phyloP scores from a whole-genome alignment of 2,797 vertebrate genomes.

The Eutrigla gurnardus region DNA sequence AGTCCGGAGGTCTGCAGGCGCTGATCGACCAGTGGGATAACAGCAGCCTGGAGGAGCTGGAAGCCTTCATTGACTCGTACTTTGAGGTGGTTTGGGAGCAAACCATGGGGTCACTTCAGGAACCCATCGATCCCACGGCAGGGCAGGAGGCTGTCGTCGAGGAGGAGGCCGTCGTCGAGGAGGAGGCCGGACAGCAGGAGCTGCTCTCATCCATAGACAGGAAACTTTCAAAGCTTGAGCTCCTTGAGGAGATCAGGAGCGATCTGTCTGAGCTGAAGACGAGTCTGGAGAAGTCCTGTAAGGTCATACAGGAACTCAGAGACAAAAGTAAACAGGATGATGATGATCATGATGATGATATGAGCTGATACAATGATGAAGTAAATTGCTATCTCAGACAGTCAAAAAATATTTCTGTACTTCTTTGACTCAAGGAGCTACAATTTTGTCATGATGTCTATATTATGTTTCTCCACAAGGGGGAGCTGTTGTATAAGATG shows the following conservation, averaged over 20 bases:
- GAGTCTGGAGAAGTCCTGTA: conserved; percentile 63
- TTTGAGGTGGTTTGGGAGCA: conserved; percentile 77
- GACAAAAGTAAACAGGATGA: conserved; percentile 23
- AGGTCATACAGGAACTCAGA: conserved; percentile 57
- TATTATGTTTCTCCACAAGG: conserved; percentile 52
- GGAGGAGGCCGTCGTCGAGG: neutral
- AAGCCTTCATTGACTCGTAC: conserved; percentile 80
- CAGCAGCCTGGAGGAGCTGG: conserved; percentile 80
- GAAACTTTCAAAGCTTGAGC: conserved; percentile 78
- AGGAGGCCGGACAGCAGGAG: conserved; percentile 24
- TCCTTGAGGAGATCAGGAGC: conserved; percentile 74
- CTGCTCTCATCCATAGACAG: conserved; percentile 72
- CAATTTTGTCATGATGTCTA: neutral
- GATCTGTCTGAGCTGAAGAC: conserved; percentile 71
- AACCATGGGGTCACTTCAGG: conserved; percentile 52
- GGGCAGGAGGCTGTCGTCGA: neutral
- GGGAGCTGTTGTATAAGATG: conserved; percentile 54
- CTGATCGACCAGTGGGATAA: conserved; percentile 72
- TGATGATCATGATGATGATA: neutral
- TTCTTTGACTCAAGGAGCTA: neutral
- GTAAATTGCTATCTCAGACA: neutral
- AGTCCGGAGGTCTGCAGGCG: conserved; percentile 62
- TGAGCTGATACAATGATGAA: conserved; percentile 7
- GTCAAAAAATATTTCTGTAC: neutral
- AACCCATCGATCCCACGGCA: neutral